A percentile compares a stretch with the other conserved stretches of the same genome.
Evolutionary conservation across 2,888 invertebrate genomes (phyloP).

Genomic region (Plutella xylostella): DNA sequence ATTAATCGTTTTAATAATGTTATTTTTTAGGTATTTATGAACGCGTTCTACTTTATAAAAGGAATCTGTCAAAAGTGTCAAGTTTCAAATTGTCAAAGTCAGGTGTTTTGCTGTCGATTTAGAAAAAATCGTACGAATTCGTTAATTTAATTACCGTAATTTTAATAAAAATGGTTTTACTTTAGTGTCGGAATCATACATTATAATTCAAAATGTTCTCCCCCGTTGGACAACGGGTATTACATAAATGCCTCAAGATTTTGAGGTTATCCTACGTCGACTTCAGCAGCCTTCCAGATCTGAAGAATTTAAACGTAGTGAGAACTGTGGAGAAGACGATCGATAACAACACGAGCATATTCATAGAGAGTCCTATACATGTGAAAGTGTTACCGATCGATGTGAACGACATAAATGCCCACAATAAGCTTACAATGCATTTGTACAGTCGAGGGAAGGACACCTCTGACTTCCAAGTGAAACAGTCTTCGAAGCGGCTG

Average conservation of each 20-base stretch:
- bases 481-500: conserved; percentile 56
- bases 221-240: conserved; percentile 40
- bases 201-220: conserved; percentile 45
- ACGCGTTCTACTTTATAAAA: conserved; percentile 23
- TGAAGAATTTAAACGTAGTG: conserved; percentile 53
- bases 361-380: conserved; percentile 63
- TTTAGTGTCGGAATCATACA: neutral
- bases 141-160: conserved; percentile 2
- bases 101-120: conserved; percentile 26
- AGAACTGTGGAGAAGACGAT: conserved; percentile 62
- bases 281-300: conserved; percentile 51
- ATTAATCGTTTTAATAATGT: too few relatives aligned
- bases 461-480: conserved; percentile 56
- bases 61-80: conserved; percentile 15
- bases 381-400: conserved; percentile 61
- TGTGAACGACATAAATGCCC: conserved; percentile 50
- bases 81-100: conserved; percentile 33
- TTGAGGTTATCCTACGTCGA: conserved; percentile 63
- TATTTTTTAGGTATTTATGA: too few relatives aligned
- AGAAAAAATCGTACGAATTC: conserved; percentile 7
- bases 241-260: conserved; percentile 60
- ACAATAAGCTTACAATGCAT: conserved; percentile 57
- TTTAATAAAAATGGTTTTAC: neutral
- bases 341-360: conserved; percentile 56
- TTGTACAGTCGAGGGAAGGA: conserved; percentile 57